phyloP scores from a whole-genome alignment of 1,140 invertebrate genomes.

The Acromyrmex charruanus region DNA sequence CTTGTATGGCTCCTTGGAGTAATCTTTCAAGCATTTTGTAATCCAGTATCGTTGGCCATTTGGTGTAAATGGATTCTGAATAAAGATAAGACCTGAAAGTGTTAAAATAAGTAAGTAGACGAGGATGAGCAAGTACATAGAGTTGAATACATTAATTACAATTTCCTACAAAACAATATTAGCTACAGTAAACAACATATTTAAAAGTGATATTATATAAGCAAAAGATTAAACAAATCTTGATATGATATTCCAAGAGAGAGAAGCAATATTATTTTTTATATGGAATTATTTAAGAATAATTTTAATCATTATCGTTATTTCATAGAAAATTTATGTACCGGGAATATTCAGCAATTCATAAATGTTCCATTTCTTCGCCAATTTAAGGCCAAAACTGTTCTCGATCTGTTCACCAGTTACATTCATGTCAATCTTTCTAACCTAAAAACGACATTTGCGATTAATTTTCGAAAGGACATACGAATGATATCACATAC shows the following conservation, averaged over 20 bases:
- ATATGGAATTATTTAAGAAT: background rate
- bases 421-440: slow-evolving; percentile 53
- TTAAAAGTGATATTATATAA: background rate
- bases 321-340: slow-evolving; percentile 54
- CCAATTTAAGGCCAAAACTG: slow-evolving; percentile 85
- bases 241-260: background rate
- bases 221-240: background rate
- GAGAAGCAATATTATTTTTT: background rate
- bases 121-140: background rate
- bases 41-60: slow-evolving; percentile 94
- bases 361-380: slow-evolving; percentile 88
- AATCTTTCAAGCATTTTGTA: slow-evolving; percentile 91
- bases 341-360: slow-evolving; percentile 88
- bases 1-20: slow-evolving; percentile 92
- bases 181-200: background rate
- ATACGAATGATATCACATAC: slow-evolving; percentile 66
- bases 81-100: slow-evolving; percentile 90
- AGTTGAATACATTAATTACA: background rate
- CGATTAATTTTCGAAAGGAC: background rate
- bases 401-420: slow-evolving; percentile 44
- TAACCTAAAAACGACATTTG: slow-evolving; percentile 78
- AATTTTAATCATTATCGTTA: slow-evolving; percentile 3
- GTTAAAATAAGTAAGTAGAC: slow-evolving; percentile 36
- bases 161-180: background rate
- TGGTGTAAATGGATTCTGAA: slow-evolving; percentile 94